Percentiles rank a stretch among this genome's conserved stretches.
Conservation (phyloP, 2,797 vertebrate genomes). For the Buceros bicornis region DNA sequence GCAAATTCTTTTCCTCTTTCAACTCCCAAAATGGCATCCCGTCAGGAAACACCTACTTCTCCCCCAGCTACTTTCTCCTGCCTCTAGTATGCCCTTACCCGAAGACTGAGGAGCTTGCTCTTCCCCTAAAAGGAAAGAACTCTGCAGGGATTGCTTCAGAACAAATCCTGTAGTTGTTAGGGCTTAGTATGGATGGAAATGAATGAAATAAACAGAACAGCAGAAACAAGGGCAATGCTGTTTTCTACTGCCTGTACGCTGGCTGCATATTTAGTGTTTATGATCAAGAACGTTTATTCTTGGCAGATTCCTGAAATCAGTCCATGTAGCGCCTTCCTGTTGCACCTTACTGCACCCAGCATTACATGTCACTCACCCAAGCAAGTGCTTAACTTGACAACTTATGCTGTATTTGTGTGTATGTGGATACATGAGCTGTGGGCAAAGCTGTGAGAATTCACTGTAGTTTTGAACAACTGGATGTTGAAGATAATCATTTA, state of each 20-base stretch:
- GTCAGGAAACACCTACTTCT: background rate
- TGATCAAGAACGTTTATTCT: background rate
- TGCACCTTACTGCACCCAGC: background rate
- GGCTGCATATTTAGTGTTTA: background rate
- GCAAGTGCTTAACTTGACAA: background rate
- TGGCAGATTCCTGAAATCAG: background rate
- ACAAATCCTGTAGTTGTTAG: background rate
- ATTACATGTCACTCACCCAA: background rate
- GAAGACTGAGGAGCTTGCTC: background rate
- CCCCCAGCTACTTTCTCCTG: background rate
- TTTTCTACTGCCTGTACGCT: background rate
- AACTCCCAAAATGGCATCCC: background rate
- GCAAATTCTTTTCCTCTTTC: conserved; percentile 39
- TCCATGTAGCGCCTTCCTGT: background rate
- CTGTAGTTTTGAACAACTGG: background rate
- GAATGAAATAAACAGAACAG: background rate
- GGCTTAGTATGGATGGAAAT: background rate
- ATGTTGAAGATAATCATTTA: background rate
- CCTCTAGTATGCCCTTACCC: background rate
- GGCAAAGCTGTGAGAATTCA: background rate
- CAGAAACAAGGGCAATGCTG: background rate
- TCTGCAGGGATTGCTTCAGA: background rate
- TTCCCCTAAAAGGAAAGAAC: background rate
- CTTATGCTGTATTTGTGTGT: background rate
- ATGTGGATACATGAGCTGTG: background rate